These are phyloP conservation scores for Phylloscopus trochiloides DNA, from an alignment of 2,113 vertebrate species.

Conservation along the genomic window DNA sequence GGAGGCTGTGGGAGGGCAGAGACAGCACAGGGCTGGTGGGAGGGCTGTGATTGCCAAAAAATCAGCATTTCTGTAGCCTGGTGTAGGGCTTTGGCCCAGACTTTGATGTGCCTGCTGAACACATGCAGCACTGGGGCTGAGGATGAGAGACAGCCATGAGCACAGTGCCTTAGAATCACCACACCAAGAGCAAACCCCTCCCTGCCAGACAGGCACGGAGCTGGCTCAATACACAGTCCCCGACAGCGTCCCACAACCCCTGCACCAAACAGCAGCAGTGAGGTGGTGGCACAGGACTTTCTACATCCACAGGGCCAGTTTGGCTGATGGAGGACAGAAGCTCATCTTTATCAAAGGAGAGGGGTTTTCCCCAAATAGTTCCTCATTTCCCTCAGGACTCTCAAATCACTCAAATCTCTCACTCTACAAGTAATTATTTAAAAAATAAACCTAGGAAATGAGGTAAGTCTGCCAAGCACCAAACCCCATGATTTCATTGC, in stretches of 20 bases:
- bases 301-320: fast-evolving
- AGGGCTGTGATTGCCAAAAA: not conserved
- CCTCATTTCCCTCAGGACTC: not conserved
- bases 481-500: not conserved
- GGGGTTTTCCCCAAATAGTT: not conserved
- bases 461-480: not conserved
- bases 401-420: not conserved
- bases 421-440: not conserved
- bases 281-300: not conserved
- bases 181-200: not conserved
- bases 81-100: no score
- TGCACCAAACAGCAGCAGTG: not conserved
- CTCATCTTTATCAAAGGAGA: not conserved
- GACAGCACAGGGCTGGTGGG: not conserved
- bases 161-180: fast-evolving
- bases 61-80: not conserved
- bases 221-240: not conserved
- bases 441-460: not conserved
- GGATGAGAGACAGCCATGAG: fast-evolving
- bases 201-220: not conserved
- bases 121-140: fast-evolving
- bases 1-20: not conserved
- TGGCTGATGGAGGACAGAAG: not conserved
- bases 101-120: not conserved
- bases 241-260: fast-evolving